Conservation (phyloP, 2,888 invertebrate genomes). For the Drosophila neotestacea region DNA sequence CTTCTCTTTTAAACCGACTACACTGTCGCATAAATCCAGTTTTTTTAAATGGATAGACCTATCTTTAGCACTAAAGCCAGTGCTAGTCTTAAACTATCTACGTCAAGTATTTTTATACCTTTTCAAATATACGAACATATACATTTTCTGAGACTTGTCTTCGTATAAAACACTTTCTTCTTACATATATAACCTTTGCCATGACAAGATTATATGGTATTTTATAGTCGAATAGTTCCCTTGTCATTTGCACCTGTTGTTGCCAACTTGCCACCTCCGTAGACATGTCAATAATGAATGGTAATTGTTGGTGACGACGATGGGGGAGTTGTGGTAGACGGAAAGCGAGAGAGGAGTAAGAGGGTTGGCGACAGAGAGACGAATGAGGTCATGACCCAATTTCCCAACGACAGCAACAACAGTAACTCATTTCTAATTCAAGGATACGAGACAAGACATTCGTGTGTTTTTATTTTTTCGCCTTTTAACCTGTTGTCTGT, state of each 20-base stretch:
- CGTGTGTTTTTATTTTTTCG: too few species aligned
- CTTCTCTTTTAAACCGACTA: too few species aligned
- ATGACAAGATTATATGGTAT: background rate
- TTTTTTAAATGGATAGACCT: too few species aligned
- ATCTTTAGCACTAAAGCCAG: too few species aligned
- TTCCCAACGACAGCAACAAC: background rate
- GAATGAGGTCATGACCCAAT: conserved; percentile 64
- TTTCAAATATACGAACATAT: too few species aligned
- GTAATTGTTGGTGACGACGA: conserved; percentile 18
- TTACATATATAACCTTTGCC: too few species aligned
- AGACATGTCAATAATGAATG: conserved; percentile 58
- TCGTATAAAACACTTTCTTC: too few species aligned
- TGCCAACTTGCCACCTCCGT: conserved; percentile 16
- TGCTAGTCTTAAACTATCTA: too few species aligned
- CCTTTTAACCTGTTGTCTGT: conserved; percentile 1
- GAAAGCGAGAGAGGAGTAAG: background rate
- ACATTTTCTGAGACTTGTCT: too few species aligned
- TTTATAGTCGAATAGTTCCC: background rate
- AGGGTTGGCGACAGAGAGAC: background rate
- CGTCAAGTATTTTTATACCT: too few species aligned
- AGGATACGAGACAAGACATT: conserved; percentile 11
- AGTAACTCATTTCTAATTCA: conserved; percentile 5
- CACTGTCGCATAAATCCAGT: too few species aligned
- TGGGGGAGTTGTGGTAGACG: background rate
- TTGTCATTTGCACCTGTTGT: conserved; percentile 56